Conservation (phyloP, 2,797 vertebrate species). For the Rhodeus uyekii region DNA sequence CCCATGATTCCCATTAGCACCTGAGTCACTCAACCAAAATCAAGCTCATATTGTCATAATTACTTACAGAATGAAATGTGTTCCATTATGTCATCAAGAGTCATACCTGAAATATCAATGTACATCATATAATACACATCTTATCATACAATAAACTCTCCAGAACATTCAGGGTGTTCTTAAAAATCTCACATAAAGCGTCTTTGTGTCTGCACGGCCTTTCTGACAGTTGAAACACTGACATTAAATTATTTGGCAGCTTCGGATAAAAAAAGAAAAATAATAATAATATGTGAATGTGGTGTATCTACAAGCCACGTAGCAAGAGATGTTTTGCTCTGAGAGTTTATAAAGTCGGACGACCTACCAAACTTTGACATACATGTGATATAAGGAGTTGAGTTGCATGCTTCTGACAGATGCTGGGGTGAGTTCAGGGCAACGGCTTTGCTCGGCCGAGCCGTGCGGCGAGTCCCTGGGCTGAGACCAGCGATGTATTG, state of each 20-base stretch:
- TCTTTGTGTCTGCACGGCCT: slow-evolving; percentile 65
- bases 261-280: slow-evolving; percentile 4
- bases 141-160: slow-evolving; percentile 52
- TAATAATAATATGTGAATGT: slow-evolving; percentile 30
- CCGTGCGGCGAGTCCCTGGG: slow-evolving; percentile 64
- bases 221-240: slow-evolving; percentile 37
- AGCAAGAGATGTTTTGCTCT: slow-evolving; percentile 51
- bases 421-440: slow-evolving; percentile 62
- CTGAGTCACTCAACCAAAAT: slow-evolving; percentile 48
- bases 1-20: slow-evolving; percentile 40
- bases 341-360: slow-evolving; percentile 30
- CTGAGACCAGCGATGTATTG: slow-evolving; percentile 31
- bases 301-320: slow-evolving; percentile 57
- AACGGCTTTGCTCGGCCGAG: slow-evolving; percentile 80
- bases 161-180: slow-evolving; percentile 58
- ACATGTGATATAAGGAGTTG: slow-evolving; percentile 38
- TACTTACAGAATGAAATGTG: slow-evolving; percentile 42
- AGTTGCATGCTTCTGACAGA: slow-evolving; percentile 41
- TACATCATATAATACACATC: slow-evolving; percentile 58
- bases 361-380: slow-evolving; percentile 32
- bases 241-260: slow-evolving; percentile 38
- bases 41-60: slow-evolving; percentile 48
- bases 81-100: slow-evolving; percentile 35
- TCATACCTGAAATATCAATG: slow-evolving; percentile 46
- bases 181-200: slow-evolving; percentile 71